Evolutionary conservation across 1,140 invertebrate species (phyloP), one percentile per base, ranked within the genome.

Genomic region (Palaemon carinicauda): DNA sequence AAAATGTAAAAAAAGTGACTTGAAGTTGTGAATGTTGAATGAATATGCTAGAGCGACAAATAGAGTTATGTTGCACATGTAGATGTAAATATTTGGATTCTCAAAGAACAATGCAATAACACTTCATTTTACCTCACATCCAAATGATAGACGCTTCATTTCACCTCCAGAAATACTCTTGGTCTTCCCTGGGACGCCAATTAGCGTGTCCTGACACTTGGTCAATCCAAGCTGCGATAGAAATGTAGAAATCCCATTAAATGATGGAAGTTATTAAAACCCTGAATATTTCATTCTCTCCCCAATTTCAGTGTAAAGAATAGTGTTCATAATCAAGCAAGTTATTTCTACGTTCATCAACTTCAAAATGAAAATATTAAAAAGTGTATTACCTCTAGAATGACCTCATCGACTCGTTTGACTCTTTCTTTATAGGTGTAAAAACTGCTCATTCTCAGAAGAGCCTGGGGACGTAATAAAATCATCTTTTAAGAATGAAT

Each of bases 121-220:
- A 41, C 41, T 7, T 41, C 0, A 56, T 69, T n/a, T 60, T 90
- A 90, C 90, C 93, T 99, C 98, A 1, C 97, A 96, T 41, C 97
- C 98, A 92, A 99, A 98, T 0, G 97, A 95, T 19, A 99, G 92
- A 89, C 98, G 93, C 91, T 98, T 98, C 93, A 95, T 96, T 92
- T 99, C 98, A 0, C 98, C 98, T 24, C 98, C 98, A 0, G 97
- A 99, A 27, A 99, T 95, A 0, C 97, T 97, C 92, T 98, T 98
- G 1, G 56, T 71, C 29, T 80, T 50, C 1, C 97, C 97, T 0
- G 96, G 94, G 87, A 95, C 94, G 1, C 97, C 97, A 88, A 98
- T 99, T 19, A 95, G 93, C 19, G 96, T 98, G 89, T 97, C 94
- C 92, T 95, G 94, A 91, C 97, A 98, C 92, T 97, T 97, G 69